phyloP scores from a whole-genome alignment of 2,113 vertebrate species.

The Rousettus leschenaultii region DNA sequence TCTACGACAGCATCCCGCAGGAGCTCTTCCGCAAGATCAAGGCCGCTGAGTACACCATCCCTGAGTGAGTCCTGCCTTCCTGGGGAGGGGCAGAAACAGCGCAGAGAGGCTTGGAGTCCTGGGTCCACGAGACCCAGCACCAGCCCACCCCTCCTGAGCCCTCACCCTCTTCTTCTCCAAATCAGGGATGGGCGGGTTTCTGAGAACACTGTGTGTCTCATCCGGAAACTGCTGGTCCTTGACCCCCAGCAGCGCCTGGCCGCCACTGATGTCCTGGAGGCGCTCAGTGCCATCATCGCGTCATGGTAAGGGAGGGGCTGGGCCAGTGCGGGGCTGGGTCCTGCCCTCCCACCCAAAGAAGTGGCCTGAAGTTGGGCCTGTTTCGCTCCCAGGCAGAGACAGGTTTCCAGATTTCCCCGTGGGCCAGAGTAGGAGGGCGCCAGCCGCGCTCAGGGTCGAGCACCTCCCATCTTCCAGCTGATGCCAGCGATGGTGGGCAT shows the following conservation, averaged over 20 bases:
- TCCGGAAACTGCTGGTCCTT: slow-evolving; percentile 96
- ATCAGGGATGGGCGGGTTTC: slow-evolving; percentile 96
- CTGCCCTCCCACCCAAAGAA: neutral
- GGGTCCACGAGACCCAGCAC: neutral
- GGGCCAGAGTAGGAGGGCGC: neutral
- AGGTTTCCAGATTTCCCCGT: neutral
- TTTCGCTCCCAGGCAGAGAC: neutral
- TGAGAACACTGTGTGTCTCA: slow-evolving; percentile 97
- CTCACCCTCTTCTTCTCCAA: accelerated
- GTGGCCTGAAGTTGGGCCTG: neutral
- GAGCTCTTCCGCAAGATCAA: slow-evolving; percentile 99
- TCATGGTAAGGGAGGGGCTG: slow-evolving; percentile 86
- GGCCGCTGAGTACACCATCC: slow-evolving; percentile 98
- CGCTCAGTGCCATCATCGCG: slow-evolving; percentile 94
- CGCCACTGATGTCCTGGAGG: slow-evolving; percentile 94
- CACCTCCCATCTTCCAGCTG: accelerated
- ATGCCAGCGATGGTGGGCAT: neutral
- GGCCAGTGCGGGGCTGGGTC: neutral
- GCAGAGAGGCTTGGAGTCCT: neutral
- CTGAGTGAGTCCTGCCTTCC: slow-evolving; percentile 89
- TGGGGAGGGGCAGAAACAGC: neutral
- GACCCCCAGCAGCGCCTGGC: slow-evolving; percentile 97
- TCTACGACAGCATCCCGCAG: slow-evolving; percentile 99
- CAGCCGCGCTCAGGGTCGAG: neutral
- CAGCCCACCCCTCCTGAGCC: neutral